Conservation (phyloP, 1,140 invertebrate species). For the Drosophila lacteicornis region DNA sequence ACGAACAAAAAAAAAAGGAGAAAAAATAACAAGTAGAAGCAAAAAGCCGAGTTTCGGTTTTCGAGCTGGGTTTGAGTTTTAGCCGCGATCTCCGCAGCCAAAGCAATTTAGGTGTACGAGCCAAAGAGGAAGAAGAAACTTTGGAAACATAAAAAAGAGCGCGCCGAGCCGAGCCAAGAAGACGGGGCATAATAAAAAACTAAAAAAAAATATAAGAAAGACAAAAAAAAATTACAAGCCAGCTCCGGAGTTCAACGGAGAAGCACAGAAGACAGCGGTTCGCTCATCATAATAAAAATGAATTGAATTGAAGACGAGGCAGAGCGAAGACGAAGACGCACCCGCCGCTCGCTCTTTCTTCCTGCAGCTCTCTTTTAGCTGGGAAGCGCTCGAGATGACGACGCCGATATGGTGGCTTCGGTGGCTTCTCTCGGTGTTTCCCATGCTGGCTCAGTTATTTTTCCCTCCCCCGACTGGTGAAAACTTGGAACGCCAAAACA, state of each 20-base stretch:
- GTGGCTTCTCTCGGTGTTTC: conserved; percentile 41
- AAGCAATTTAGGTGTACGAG: conserved; percentile 79
- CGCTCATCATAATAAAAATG: conserved; percentile 80
- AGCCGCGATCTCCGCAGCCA: conserved; percentile 68
- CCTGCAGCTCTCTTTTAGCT: conserved; percentile 7
- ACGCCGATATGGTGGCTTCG: conserved; percentile 57
- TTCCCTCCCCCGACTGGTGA: conserved; percentile 42
- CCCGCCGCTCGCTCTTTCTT: conserved; percentile 25
- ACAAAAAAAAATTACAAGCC: conserved; percentile 53
- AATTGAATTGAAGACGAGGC: conserved; percentile 72
- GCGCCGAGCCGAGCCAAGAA: conserved; percentile 14
- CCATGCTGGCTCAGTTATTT: conserved; percentile 61
- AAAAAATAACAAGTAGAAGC: conserved; percentile 36
- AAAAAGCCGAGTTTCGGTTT: conserved; percentile 75
- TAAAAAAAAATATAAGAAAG: conserved; percentile 49
- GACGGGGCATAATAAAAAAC: conserved; percentile 38
- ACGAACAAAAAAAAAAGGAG: background rate
- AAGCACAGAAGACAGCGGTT: conserved; percentile 40
- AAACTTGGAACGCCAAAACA: conserved; percentile 46
- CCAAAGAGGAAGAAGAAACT: conserved; percentile 79
- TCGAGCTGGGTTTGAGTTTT: conserved; percentile 53
- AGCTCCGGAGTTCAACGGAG: conserved; percentile 55
- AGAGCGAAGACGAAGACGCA: conserved; percentile 4
- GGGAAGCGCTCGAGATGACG: conserved; percentile 60
- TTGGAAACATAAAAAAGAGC: conserved; percentile 74